Base-by-base conservation (phyloP, 2,113 vertebrate genomes). In the Ardeotis arabs region DNA sequence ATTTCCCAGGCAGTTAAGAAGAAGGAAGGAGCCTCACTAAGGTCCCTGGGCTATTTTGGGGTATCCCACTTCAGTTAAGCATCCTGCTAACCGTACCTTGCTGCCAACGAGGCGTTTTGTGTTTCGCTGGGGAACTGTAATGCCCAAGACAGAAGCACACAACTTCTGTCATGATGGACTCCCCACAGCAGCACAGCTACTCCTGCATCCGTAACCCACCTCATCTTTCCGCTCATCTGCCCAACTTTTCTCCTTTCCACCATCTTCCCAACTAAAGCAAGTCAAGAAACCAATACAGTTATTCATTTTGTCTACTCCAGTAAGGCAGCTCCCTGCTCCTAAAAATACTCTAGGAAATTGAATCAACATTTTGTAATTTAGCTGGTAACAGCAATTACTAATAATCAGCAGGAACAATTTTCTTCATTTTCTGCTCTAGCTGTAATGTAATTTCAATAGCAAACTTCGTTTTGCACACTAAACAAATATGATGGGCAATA, bases 311-410 rank as follows among this genome's bases (percentile, higher is more conserved):
- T 41, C 84, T 67, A 9, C 63, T 88, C 47, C 37, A 45, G 19
- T 22, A 56, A 89, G 53, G 64, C 86, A 67, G 77, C 58, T 90
- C 19, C 22, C 63, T 47, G 70, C 35, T 85, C 77, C 86, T 96
- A 92, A 91, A 96, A 95, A 90, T 92, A 93, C 28, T 37, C 59
- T 69, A 75, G 93, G 87, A 96, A 95, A 95, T 60, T 22, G 31
- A 93, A 96, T 93, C 91, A 95, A 89, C 89, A 60, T 88, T 70
- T 90, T 80, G 47, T 80, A 95, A 95, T 95, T 90, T 85, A 75
- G 25, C 45, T 93, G 87, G 52, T 80, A 74, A 88, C 53, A 94
- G 94, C 53, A 94, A 95, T 95, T 87, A 94, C 72, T 94, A 95
- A 94, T 91, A 87, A 96, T 91, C 86, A 95, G 44, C 66, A 63